These are phyloP conservation scores for Macrochelys suwanniensis DNA, from an alignment of 2,797 vertebrate species.

Conservation along the genomic window DNA sequence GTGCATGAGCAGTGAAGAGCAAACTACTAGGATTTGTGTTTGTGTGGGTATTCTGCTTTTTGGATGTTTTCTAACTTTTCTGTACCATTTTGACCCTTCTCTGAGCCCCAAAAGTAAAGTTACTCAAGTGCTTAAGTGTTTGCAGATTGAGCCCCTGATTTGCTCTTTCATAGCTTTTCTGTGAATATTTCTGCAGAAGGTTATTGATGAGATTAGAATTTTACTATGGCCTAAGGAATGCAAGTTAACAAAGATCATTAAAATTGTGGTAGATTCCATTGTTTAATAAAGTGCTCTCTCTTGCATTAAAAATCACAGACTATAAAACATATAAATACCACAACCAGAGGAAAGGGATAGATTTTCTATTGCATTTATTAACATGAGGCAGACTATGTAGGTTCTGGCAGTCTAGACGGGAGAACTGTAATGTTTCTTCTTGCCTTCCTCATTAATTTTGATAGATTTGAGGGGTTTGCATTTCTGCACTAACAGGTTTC, in stretches of 20 bases:
- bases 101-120: not conserved
- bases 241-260: not conserved
- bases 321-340: constrained; percentile 15
- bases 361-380: constrained; percentile 44
- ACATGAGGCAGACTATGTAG: not conserved
- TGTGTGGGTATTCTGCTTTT: not conserved
- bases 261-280: not conserved
- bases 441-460: constrained; percentile 74
- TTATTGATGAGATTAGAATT: not conserved
- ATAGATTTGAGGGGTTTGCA: constrained; percentile 72
- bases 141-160: fast-evolving
- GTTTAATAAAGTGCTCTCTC: not conserved
- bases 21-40: not conserved
- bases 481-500: constrained; percentile 60
- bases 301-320: not conserved
- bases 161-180: not conserved
- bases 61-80: not conserved
- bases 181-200: not conserved
- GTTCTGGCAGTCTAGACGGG: constrained; percentile 51
- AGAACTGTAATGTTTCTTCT: constrained; percentile 61
- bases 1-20: not conserved
- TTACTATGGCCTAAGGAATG: not conserved
- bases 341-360: constrained; percentile 17
- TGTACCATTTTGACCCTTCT: not conserved
- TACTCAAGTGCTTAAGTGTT: not conserved